These are phyloP conservation scores for Sternarchorhynchus goeldii DNA, from an alignment of 2,797 vertebrate genomes.

Conservation along the genomic window DNA sequence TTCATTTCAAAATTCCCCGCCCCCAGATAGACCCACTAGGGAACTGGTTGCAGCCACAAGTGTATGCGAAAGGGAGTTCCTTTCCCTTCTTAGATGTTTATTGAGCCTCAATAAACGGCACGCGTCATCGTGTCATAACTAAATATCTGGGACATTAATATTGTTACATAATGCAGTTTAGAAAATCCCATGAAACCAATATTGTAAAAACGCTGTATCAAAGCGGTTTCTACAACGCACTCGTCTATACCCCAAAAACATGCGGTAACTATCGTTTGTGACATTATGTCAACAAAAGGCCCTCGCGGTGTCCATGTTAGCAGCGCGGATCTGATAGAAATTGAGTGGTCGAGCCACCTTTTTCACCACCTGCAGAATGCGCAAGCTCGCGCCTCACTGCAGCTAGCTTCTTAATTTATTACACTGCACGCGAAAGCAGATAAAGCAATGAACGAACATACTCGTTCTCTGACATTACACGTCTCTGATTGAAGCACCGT, in stretches of 20 bases:
- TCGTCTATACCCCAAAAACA: background rate
- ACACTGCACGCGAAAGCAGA: slow-evolving; percentile 70
- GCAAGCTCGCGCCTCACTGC: slow-evolving; percentile 84
- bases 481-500: background rate
- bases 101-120: slow-evolving; percentile 1
- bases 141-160: slow-evolving; percentile 24
- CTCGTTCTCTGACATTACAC: slow-evolving; percentile 4
- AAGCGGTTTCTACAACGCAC: background rate
- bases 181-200: background rate
- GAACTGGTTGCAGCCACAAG: slow-evolving; percentile 46
- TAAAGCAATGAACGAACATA: slow-evolving; percentile 42
- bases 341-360: slow-evolving; percentile 66
- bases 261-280: background rate
- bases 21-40: slow-evolving; percentile 21
- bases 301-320: slow-evolving; percentile 49
- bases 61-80: slow-evolving; percentile 44
- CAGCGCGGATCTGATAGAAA: slow-evolving; percentile 13
- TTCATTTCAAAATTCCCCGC: background rate
- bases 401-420: slow-evolving; percentile 76
- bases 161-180: slow-evolving; percentile 35
- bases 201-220: background rate
- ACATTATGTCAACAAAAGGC: slow-evolving; percentile 51
- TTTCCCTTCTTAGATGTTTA: slow-evolving; percentile 11
- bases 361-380: slow-evolving; percentile 94
- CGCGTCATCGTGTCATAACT: background rate